Evolutionary conservation across 2,113 vertebrate genomes (phyloP).

Genomic region (Melanerpes aurifrons): DNA sequence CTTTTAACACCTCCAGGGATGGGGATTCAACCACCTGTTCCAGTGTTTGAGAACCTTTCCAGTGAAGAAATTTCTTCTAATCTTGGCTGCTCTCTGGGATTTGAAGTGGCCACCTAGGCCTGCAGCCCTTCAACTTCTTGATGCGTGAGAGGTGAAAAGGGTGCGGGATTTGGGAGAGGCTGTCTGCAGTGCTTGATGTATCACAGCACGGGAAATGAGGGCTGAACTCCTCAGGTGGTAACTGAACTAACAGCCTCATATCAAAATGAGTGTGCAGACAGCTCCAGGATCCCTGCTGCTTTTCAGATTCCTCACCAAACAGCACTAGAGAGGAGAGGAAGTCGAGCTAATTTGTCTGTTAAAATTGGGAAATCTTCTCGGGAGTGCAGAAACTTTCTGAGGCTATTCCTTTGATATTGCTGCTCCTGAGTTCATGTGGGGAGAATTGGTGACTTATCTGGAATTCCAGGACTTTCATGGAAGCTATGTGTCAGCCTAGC

Average conservation of each 20-base stretch:
- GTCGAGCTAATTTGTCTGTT: background rate
- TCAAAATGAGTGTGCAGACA: background rate
- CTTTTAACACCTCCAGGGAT: too few relatives aligned
- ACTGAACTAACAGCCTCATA: background rate
- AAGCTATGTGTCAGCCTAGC: background rate
- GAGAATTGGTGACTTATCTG: background rate
- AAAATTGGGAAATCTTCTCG: background rate
- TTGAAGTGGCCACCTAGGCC: background rate
- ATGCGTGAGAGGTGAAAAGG: background rate
- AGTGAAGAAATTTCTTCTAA: too few relatives aligned
- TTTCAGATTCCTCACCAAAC: background rate
- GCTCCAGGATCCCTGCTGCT: background rate
- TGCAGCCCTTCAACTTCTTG: background rate
- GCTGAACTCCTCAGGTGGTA: background rate
- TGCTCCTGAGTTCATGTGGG: background rate
- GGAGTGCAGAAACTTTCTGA: background rate
- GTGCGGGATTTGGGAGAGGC: fast-evolving
- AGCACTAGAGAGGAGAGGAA: fast-evolving
- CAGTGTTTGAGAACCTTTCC: too few relatives aligned
- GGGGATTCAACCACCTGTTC: too few relatives aligned
- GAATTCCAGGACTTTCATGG: background rate
- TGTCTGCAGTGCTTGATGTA: fast-evolving
- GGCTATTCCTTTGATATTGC: background rate
- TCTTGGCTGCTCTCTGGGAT: background rate
- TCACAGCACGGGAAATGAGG: fast-evolving